Evolutionary conservation across 2,113 vertebrate genomes (phyloP).

Genomic region (Lathamus discolor): DNA sequence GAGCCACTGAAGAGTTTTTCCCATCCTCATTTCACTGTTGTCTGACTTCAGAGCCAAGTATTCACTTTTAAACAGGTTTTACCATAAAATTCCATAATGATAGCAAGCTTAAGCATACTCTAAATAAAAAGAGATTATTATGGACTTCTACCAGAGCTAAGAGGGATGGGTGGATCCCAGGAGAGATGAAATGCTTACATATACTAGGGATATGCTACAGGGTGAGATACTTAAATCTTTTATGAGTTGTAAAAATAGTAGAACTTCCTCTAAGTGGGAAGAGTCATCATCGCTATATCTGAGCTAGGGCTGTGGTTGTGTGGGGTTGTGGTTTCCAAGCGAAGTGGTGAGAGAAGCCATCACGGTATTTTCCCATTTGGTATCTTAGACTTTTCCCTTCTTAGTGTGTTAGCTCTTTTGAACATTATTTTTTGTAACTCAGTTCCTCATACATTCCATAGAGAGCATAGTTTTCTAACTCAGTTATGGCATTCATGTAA

Average conservation of each 20-base stretch:
- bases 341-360: neutral
- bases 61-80: neutral
- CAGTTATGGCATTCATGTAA: neutral
- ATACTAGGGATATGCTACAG: neutral
- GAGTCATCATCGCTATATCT: neutral
- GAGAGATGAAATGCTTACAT: neutral
- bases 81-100: neutral
- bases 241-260: neutral
- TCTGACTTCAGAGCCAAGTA: neutral
- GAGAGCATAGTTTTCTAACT: neutral
- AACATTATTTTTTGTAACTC: neutral
- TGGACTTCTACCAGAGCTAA: neutral
- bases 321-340: constrained; percentile 3
- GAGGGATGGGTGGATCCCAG: neutral
- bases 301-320: neutral
- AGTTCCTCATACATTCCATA: neutral
- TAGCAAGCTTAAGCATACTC: neutral
- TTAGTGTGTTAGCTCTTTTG: neutral
- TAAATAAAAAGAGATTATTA: neutral
- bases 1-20: neutral
- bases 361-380: neutral
- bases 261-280: neutral
- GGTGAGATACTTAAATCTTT: neutral
- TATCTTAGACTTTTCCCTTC: neutral
- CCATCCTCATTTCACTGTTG: neutral